Evolutionary conservation across 2,888 invertebrate genomes (phyloP), one percentile per base, ranked within the genome.

Genomic region (Byasa hedistus): DNA sequence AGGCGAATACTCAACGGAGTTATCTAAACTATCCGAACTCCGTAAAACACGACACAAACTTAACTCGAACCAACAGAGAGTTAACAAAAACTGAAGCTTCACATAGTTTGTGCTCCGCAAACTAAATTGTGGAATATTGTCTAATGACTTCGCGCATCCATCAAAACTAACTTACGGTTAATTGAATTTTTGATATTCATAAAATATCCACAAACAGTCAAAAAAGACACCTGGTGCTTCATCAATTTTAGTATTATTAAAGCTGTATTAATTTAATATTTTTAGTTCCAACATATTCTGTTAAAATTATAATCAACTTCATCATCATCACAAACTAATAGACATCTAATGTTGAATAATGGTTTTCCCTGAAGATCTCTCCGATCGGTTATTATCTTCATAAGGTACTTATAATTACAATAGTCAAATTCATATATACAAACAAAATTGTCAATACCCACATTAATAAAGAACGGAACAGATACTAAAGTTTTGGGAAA

Each of bases 1-100:
- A 59, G 36, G 21, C 58, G 55, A 54, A 59, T 32, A 58, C 60
- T 21, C 57, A 17, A 23, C 48, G n/a, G 48, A 65, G 60, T 48
- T 60, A 65, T 65, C 17, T 60, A 55, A 64, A 55, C 64, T 44
- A 64, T 64, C 54, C 59, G 56, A 48, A 65, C 60, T 65, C 48
- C 22, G 51, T 32, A 23, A 60, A 60, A 60, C 32, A 55, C 56
- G 65, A 60, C 65, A 48, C 60, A 48, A 59, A 60, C 32, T 65
- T 60, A 65, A 32, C 32, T 32, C 23, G 8, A 48, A 55, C 32
- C 48, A 32, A 65, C 54, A 32, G 44, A 56, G 48, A 65, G 65
- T 60, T 60, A 55, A 51, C 60, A 60, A 60, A 65, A 65, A 60
- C 60, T 48, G 23, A 60, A 27, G 56, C 48, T 60, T 48, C 19